Percentiles rank a stretch among this genome's conserved stretches.
Conservation (phyloP, 2,888 invertebrate genomes). For the Hedychridium roseum region DNA sequence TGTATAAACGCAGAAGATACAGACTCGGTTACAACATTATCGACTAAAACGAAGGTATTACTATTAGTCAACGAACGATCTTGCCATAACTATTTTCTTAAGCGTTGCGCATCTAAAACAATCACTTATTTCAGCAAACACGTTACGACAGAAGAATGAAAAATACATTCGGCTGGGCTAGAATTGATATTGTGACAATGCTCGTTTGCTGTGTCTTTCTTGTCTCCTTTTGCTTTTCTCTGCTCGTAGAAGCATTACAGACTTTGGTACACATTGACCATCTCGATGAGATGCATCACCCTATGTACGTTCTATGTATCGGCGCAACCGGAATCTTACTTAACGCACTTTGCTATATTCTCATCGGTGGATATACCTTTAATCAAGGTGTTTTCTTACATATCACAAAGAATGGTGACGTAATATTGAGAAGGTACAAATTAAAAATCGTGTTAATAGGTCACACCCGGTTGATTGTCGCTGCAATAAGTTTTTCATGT, state of each 20-base stretch:
- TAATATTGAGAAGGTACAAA: constrained; percentile 67
- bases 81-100: too few species aligned
- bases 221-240: constrained; percentile 82
- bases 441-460: too few species aligned
- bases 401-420: constrained; percentile 70
- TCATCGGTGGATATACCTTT: constrained; percentile 82
- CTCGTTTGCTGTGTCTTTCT: constrained; percentile 83
- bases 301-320: constrained; percentile 76
- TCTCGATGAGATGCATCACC: constrained; percentile 77
- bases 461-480: too few species aligned
- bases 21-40: constrained; percentile 36
- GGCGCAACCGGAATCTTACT: constrained; percentile 77
- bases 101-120: too few species aligned
- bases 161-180: constrained; percentile 93
- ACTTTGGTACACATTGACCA: constrained; percentile 79
- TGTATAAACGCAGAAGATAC: constrained; percentile 42
- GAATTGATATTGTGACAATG: constrained; percentile 87
- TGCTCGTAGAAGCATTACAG: constrained; percentile 83
- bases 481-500: too few species aligned
- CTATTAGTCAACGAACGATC: too few species aligned
- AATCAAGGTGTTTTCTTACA: constrained; percentile 77
- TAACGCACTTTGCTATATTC: constrained; percentile 79
- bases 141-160: constrained; percentile 73
- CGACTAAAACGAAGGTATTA: constrained; percentile 44
- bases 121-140: constrained; percentile 60